Evolutionary conservation across 2,888 invertebrate species (phyloP).

Genomic region (Bhutanitis thaidina): DNA sequence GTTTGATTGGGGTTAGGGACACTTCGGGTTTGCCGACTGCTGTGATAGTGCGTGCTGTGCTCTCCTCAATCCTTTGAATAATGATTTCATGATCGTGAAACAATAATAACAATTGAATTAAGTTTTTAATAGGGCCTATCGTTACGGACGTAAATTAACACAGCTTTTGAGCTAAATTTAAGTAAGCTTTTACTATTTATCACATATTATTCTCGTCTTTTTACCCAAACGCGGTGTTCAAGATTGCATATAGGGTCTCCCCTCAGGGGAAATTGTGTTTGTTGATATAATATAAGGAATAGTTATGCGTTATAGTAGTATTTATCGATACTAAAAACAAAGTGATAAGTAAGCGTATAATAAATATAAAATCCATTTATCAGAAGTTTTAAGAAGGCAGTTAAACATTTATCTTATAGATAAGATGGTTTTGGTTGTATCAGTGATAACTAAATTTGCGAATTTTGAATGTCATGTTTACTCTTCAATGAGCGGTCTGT

Average conservation of each 20-base stretch:
- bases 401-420: not conserved
- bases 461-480: not conserved
- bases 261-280: slow-evolving; percentile 11
- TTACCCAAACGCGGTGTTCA: slow-evolving; percentile 20
- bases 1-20: slow-evolving; percentile 36
- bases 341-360: slow-evolving; percentile 8
- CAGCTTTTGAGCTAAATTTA: slow-evolving; percentile 37
- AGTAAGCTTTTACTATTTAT: slow-evolving; percentile 41
- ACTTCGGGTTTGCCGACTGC: slow-evolving; percentile 55
- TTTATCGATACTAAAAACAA: slow-evolving; percentile 15
- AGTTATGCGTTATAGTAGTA: slow-evolving; percentile 16
- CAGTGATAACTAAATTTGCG: slow-evolving; percentile 2
- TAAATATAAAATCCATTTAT: slow-evolving; percentile 6
- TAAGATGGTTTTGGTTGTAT: slow-evolving; percentile 9
- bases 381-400: not conserved
- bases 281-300: slow-evolving; percentile 15
- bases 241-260: not conserved
- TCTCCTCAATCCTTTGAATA: slow-evolving; percentile 47
- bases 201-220: slow-evolving; percentile 43
- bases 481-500: not conserved
- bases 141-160: slow-evolving; percentile 48
- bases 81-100: slow-evolving; percentile 27
- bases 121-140: slow-evolving; percentile 55
- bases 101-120: slow-evolving; percentile 31
- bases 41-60: slow-evolving; percentile 78